Evolutionary conservation across 2,797 vertebrate genomes (phyloP).

Genomic region (Coregonus ussuriensis): DNA sequence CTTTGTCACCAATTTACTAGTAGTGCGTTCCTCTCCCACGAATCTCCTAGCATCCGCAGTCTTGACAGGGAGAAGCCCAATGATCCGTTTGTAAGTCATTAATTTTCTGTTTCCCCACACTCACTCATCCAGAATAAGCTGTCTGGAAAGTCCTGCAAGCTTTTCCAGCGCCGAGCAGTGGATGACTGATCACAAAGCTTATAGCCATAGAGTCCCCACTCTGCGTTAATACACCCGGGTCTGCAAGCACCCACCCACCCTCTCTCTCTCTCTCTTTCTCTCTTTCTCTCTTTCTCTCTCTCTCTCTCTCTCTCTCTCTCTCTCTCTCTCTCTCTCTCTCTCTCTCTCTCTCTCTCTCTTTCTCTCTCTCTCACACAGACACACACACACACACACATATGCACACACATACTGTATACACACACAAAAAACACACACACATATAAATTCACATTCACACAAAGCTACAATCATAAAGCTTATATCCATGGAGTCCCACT

Average conservation of each 20-base stretch:
- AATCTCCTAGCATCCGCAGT: conserved; percentile 16
- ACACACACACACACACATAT: conserved; percentile 15
- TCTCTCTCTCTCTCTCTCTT: too few relatives aligned
- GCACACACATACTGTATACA: conserved; percentile 1
- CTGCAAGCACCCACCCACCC: neutral
- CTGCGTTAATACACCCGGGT: conserved; percentile 48
- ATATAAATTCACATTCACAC: neutral
- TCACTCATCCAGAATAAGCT: conserved; percentile 78
- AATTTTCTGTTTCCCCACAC: conserved; percentile 76
- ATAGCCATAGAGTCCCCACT: conserved; percentile 57
- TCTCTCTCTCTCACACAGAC: conserved; percentile 13
- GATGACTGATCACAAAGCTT: conserved; percentile 75
- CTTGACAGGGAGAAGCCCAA: conserved; percentile 54
- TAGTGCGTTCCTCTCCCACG: conserved; percentile 29
- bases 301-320: too few relatives aligned
- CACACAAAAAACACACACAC: neutral
- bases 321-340: too few relatives aligned
- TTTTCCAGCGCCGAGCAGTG: conserved; percentile 71
- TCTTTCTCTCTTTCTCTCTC: neutral
- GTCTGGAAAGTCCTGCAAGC: conserved; percentile 73
- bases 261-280: neutral
- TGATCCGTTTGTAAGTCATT: conserved; percentile 74
- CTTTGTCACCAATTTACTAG: conserved; percentile 49
- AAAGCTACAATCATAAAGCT: neutral
- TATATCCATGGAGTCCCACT: neutral